Conservation (phyloP, 2,888 invertebrate genomes). For the Drosophila subsilvestris region DNA sequence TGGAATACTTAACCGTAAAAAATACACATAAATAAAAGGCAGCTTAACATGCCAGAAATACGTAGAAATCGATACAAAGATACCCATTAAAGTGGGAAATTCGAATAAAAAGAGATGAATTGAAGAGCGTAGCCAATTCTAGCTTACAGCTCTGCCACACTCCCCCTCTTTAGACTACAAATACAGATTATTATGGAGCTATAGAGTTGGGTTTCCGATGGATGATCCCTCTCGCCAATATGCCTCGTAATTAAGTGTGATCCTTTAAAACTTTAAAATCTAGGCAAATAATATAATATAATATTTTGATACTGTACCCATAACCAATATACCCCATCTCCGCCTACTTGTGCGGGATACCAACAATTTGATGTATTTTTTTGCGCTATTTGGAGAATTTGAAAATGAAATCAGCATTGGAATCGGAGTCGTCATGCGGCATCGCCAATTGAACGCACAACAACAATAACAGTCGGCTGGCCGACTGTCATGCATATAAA, state of each 20-base stretch:
- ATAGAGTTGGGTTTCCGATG: too few relatives aligned
- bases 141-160: too few relatives aligned
- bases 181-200: too few relatives aligned
- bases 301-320: too few relatives aligned
- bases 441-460: constrained; percentile 13
- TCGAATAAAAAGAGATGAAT: background rate
- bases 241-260: too few relatives aligned
- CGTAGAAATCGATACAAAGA: background rate
- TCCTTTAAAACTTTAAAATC: too few relatives aligned
- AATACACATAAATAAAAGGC: constrained; percentile 23
- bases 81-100: constrained; percentile 4
- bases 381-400: constrained; percentile 33
- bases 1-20: constrained; percentile 41
- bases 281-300: too few relatives aligned
- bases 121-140: too few relatives aligned
- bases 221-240: too few relatives aligned
- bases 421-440: background rate
- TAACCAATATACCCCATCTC: background rate
- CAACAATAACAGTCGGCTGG: constrained; percentile 21
- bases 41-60: background rate
- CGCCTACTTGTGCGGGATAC: constrained; percentile 6
- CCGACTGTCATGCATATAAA: constrained; percentile 45
- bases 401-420: constrained; percentile 31
- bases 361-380: constrained; percentile 28
- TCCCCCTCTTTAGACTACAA: too few relatives aligned